Conservation (phyloP, 2,888 invertebrate species). For the Hypomecis punctinalis region DNA sequence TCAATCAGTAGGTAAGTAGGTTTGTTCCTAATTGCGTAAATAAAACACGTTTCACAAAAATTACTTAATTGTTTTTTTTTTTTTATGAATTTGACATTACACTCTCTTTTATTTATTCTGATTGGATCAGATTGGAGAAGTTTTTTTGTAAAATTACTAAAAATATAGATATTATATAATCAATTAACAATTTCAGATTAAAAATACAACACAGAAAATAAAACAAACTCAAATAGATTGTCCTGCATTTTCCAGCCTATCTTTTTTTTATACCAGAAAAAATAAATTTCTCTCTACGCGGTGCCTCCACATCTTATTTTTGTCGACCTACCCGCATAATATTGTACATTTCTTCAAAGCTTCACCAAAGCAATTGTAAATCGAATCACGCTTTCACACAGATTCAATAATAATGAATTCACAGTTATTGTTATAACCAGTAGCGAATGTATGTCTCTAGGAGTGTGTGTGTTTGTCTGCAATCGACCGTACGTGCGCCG, state of each 20-base stretch:
- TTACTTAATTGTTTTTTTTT: not conserved
- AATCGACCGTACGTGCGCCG: slow-evolving; percentile 77
- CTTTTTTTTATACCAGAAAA: not conserved
- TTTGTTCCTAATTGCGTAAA: slow-evolving; percentile 6
- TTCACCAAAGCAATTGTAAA: slow-evolving; percentile 15
- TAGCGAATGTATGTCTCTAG: slow-evolving; percentile 60
- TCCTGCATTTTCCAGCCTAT: too few relatives aligned
- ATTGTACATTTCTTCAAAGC: slow-evolving; percentile 5
- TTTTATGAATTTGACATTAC: not conserved
- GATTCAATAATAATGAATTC: slow-evolving; percentile 40
- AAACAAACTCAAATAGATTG: too few relatives aligned
- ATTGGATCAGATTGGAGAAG: too few relatives aligned
- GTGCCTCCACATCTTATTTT: too few relatives aligned
- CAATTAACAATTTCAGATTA: too few relatives aligned
- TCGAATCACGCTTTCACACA: slow-evolving; percentile 35
- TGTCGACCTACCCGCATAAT: too few relatives aligned
- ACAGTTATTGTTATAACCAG: slow-evolving; percentile 47
- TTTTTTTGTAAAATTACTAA: too few relatives aligned
- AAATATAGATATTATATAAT: too few relatives aligned
- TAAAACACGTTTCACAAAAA: not conserved
- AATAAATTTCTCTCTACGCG: not conserved
- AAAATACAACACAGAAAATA: too few relatives aligned
- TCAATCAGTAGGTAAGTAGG: slow-evolving; percentile 15
- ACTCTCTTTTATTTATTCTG: not conserved
- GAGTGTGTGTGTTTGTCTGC: slow-evolving; percentile 68